Percentiles rank a stretch among this genome's conserved stretches.
Conservation (phyloP, 2,888 invertebrate genomes). For the Lasioglossum vierecki region DNA sequence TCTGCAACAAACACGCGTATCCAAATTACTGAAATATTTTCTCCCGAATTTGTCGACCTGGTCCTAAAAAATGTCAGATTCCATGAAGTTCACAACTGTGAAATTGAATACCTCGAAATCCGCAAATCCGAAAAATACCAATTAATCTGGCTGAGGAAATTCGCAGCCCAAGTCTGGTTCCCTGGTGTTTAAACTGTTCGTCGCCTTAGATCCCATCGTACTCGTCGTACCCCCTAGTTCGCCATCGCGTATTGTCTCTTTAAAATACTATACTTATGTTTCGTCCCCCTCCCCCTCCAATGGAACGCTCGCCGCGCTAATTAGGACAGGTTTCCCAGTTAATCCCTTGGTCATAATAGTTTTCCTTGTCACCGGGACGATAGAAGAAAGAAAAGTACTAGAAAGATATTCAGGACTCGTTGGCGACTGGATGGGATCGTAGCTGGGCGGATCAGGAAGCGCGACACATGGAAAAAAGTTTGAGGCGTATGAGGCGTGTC, state of each 20-base stretch:
- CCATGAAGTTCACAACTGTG: not conserved
- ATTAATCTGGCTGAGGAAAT: not conserved
- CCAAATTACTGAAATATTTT: not conserved
- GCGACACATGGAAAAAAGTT: not conserved
- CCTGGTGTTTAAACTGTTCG: conserved; percentile 15
- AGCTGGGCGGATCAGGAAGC: not conserved
- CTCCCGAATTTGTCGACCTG: not conserved
- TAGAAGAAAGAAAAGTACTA: not conserved
- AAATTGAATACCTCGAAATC: not conserved
- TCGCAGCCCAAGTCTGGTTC: not conserved
- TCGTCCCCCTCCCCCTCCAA: conserved; percentile 21
- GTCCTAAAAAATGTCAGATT: not conserved
- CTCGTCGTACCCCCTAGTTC: conserved; percentile 18
- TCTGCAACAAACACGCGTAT: not conserved
- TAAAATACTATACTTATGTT: conserved; percentile 54
- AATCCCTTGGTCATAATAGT: conserved; percentile 26
- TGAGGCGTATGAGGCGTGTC: conserved; percentile 16
- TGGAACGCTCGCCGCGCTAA: conserved; percentile 47
- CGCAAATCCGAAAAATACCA: not conserved
- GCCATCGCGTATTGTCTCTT: conserved; percentile 53
- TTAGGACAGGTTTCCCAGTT: conserved; percentile 46
- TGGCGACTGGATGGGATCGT: not conserved
- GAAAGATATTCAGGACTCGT: not conserved
- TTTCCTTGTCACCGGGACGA: conserved; percentile 15
- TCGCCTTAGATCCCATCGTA: conserved; percentile 26